Conservation (phyloP, 2,797 vertebrate genomes). For the Gobio occitaniae region DNA sequence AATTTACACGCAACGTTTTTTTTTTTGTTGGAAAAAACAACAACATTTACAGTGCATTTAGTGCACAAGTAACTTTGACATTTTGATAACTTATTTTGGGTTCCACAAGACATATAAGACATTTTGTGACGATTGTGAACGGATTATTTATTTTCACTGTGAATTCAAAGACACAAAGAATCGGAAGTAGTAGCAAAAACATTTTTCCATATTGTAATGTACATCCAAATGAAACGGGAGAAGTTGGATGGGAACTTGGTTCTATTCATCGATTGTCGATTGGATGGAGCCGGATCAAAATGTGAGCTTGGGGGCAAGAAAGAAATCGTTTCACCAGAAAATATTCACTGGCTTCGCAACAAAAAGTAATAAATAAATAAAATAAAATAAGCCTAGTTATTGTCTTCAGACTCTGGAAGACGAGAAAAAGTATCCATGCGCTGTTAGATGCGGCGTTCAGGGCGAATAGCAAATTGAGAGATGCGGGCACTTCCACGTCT, state of each 20-base stretch:
- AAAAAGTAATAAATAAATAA: too few species aligned
- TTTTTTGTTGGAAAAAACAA: too few species aligned
- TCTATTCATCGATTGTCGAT: background rate
- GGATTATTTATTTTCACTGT: background rate
- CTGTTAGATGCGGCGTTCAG: too few species aligned
- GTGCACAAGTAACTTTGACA: background rate
- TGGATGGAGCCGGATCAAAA: background rate
- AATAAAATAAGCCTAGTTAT: too few species aligned
- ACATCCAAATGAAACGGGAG: background rate
- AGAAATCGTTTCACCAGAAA: background rate
- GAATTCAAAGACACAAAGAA: background rate
- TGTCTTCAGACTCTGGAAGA: too few species aligned
- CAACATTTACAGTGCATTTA: background rate
- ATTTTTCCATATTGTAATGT: background rate
- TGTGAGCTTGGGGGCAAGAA: background rate
- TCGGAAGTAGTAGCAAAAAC: too few species aligned
- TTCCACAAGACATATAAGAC: constrained; percentile 33
- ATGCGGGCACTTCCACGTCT: too few species aligned
- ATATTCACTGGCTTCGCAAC: background rate
- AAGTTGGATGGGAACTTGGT: background rate
- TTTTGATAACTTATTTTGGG: background rate
- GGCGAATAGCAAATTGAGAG: too few species aligned
- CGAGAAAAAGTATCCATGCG: too few species aligned
- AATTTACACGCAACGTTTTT: constrained; percentile 36
- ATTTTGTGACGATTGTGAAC: background rate